Evolutionary conservation across 2,113 vertebrate genomes (phyloP), one percentile per base, ranked within the genome.

Genomic region (Cromileptes altivelis): DNA sequence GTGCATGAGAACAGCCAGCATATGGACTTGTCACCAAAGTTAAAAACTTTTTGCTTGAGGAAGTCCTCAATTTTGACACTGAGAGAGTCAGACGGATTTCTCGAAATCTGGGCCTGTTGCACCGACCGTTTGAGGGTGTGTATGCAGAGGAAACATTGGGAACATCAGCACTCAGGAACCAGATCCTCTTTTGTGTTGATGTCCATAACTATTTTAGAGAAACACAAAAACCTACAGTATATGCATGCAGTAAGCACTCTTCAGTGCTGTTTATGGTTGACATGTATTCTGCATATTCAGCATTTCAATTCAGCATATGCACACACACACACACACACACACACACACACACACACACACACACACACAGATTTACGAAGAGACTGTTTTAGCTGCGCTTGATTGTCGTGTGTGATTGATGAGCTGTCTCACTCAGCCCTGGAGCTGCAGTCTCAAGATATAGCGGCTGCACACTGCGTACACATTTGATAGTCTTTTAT

Each of bases 401-500:
- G 73, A 88, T 88, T 90, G 84, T 74, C 8, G 8, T 70, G 60
- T 50, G 50, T 88, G 89, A 92, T 86, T 91, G 88, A 85, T 87
- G 71, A 69, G 65, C 57, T 77, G 84, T 70, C 58, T 86, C 57
- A 47, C 78, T 80, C 50, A 65, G 53, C 53, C 78, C 75, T 18
- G 61, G 27, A 78, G 85, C 88, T 58, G 68, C 80, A 71, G 62
- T 70, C 73, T 69, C 27, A 57, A 79, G 58, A 88, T 75, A 81
- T 57, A 64, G 64, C 77, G 74, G 42, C 58, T 63, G 50, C 27
- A 76, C 80, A 27, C 63, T 0, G 15, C 57, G 19, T 53, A 71
- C 80, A 78, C 62, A 80, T 78, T 86, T 83, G 69, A 74, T 80
- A 81, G 70, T 68, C 74, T 87, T 89, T 85, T 84, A 83, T 84